Conservation (phyloP, 2,797 vertebrate genomes). For the Brachymystax lenok region DNA sequence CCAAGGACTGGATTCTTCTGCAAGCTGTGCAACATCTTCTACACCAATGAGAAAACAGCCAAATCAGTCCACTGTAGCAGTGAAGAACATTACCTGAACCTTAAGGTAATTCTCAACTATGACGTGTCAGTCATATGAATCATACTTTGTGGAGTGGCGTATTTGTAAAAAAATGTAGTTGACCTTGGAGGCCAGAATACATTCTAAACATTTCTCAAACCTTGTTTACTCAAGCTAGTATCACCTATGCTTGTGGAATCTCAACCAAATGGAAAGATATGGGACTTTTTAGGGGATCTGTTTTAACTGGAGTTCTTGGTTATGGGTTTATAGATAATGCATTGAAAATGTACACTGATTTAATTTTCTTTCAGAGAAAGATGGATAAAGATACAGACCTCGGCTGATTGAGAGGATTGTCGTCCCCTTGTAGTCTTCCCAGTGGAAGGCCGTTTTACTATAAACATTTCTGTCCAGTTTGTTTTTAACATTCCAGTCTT, state of each 20-base stretch:
- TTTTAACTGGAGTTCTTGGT: not conserved
- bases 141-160: not conserved
- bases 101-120: constrained; percentile 73
- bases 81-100: constrained; percentile 85
- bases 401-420: not conserved
- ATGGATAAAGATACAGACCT: not conserved
- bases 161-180: not conserved
- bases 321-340: not conserved
- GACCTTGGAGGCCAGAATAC: not conserved
- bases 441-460: not conserved
- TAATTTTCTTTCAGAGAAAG: constrained; percentile 3
- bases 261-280: not conserved
- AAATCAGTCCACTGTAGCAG: constrained; percentile 87
- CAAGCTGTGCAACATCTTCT: constrained; percentile 87
- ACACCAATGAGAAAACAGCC: constrained; percentile 83
- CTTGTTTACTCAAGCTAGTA: not conserved
- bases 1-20: constrained; percentile 88
- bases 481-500: too few relatives aligned
- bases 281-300: not conserved
- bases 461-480: too few relatives aligned
- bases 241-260: not conserved
- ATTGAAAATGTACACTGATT: not conserved
- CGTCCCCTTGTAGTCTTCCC: not conserved
- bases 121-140: not conserved
- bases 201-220: not conserved